Evolutionary conservation across 2,797 vertebrate species (phyloP).

Genomic region (Novumbra hubbsi): DNA sequence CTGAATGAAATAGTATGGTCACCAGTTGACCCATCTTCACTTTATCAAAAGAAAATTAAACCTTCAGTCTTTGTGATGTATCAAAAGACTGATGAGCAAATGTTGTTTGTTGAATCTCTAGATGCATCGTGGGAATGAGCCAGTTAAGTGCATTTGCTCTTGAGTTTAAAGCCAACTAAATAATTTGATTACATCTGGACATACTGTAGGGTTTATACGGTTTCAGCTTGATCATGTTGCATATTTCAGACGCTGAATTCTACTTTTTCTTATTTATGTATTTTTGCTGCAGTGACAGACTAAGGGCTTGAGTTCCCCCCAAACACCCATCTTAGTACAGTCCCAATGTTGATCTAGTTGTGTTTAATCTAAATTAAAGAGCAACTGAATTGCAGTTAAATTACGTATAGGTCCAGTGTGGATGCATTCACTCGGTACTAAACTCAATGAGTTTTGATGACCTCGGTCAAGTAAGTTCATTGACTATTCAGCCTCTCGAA

Average conservation of each 20-base stretch:
- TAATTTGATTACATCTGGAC: slow-evolving; percentile 65
- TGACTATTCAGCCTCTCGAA: neutral
- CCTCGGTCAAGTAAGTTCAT: neutral
- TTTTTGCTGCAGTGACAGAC: neutral
- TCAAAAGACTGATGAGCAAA: slow-evolving; percentile 31
- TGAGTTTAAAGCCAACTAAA: slow-evolving; percentile 62
- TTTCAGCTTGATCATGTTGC: too few species aligned
- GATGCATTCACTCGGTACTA: neutral
- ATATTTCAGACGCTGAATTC: neutral
- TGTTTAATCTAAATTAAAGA: neutral
- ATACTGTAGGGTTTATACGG: slow-evolving; percentile 56
- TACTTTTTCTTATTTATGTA: neutral
- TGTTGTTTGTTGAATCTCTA: slow-evolving; percentile 49
- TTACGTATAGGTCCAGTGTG: neutral
- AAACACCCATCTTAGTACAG: neutral
- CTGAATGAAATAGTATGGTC: neutral
- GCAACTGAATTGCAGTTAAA: neutral
- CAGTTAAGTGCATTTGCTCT: slow-evolving; percentile 49
- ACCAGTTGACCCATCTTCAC: neutral
- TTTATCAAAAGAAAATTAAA: neutral
- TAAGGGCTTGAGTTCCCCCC: neutral
- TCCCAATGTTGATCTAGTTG: neutral
- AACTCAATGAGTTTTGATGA: neutral
- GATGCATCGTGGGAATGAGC: slow-evolving; percentile 40
- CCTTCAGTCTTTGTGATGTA: neutral